Conservation (phyloP, 2,797 vertebrate genomes). For the Fistularia commersonii region DNA sequence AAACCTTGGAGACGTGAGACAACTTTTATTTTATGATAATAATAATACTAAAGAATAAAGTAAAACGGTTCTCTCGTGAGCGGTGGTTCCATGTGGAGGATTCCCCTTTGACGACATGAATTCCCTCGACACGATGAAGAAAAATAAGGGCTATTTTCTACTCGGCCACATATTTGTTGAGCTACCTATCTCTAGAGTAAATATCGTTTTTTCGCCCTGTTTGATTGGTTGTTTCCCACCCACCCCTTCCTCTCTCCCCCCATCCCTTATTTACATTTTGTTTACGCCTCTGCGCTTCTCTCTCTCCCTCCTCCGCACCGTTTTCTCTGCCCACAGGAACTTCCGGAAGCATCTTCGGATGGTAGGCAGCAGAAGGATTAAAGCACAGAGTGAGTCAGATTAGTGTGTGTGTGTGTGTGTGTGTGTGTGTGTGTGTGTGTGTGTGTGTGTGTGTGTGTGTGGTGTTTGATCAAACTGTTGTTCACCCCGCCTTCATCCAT, state of each 20-base stretch:
- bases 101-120: constrained; percentile 18
- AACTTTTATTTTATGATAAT: too few relatives aligned
- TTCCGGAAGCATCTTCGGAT: constrained; percentile 99
- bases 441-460: constrained; percentile 17
- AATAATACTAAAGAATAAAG: too few relatives aligned
- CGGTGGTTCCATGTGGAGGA: constrained; percentile 10
- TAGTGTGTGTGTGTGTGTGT: constrained; percentile 37
- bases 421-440: constrained; percentile 18
- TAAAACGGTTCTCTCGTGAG: too few relatives aligned
- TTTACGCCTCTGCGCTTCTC: constrained; percentile 33
- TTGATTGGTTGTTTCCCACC: constrained; percentile 31
- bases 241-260: constrained; percentile 25
- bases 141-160: constrained; percentile 10
- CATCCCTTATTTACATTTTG: constrained; percentile 32
- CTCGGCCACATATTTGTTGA: constrained; percentile 1
- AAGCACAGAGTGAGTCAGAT: constrained; percentile 95
- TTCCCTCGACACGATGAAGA: constrained; percentile 9
- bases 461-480: constrained; percentile 39
- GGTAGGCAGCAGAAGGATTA: constrained; percentile 98
- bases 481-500: constrained; percentile 51
- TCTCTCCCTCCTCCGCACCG: constrained; percentile 39
- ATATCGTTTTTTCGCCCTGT: constrained; percentile 23
- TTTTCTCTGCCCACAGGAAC: constrained; percentile 82
- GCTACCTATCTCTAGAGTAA: constrained; percentile 25
- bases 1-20: too few relatives aligned